Percentiles rank a stretch among this genome's conserved stretches.
Conservation (phyloP, 1,140 invertebrate genomes). For the Platyscapa corneri region DNA sequence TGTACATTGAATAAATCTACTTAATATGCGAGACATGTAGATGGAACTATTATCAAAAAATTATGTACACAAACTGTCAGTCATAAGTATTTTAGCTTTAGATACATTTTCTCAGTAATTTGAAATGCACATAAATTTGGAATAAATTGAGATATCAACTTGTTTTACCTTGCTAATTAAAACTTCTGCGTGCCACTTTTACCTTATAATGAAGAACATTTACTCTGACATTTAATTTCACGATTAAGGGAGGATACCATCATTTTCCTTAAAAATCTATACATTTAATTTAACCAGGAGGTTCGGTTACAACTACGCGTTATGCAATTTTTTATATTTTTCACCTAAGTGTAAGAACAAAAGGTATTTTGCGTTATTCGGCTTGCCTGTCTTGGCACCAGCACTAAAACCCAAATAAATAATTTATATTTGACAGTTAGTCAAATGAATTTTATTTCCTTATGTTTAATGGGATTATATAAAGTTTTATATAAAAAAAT, state of each 20-base stretch:
- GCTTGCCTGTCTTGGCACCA: no score
- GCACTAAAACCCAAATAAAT: not conserved
- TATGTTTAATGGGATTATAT: not conserved
- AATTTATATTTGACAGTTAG: not conserved
- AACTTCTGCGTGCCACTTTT: not conserved
- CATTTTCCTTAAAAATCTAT: not conserved
- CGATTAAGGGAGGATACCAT: not conserved
- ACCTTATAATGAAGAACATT: slow-evolving; percentile 6
- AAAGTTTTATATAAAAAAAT: not conserved
- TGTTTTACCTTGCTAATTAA: slow-evolving; percentile 17
- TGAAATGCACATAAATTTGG: slow-evolving; percentile 16
- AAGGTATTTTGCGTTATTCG: no score
- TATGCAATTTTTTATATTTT: not conserved
- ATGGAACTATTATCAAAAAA: slow-evolving; percentile 8
- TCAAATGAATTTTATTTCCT: not conserved
- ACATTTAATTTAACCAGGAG: not conserved
- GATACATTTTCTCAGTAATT: not conserved
- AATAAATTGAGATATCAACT: slow-evolving; percentile 16
- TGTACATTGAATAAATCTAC: not conserved
- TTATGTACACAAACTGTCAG: not conserved
- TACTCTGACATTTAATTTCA: not conserved
- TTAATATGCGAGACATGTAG: not conserved
- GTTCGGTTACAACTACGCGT: not conserved
- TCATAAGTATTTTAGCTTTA: not conserved
- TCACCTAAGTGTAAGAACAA: not conserved